Evolutionary conservation across 2,113 vertebrate species (phyloP), one percentile per base, ranked within the genome.

Genomic region (Pimephales promelas): DNA sequence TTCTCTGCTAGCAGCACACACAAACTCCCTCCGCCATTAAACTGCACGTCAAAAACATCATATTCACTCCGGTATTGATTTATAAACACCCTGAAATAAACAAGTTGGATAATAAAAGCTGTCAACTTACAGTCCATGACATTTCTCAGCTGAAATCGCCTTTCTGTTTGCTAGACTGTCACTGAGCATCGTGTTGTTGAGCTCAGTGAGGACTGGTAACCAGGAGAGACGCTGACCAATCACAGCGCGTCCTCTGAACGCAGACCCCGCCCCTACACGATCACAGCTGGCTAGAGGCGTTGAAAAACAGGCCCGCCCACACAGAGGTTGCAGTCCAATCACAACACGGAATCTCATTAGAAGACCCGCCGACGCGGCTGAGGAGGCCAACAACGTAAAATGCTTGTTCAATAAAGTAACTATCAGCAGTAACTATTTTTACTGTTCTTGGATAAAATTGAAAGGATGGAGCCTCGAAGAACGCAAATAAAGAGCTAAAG

Each of bases 221-320:
- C 89, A 94, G 89, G 90, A 89, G 79, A 89, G 86, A n/a, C 1
- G 10, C 76, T 87, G 71, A 86, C 93, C 93, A 94, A 95, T 94
- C 20, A 83, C 10, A 31, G 79, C 49, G 52, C 88, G 75, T n/a
- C 13, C 24, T 43, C 36, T 2, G 26, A 4, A 4, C 13, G 28
- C 14, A 62, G 24, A 1, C 1, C 54, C 76, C 40, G 40, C 59
- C 77, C 77, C 77, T 9, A 79, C 24, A 18, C 4, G 10, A 2
- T 81, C 28, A 70, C 14, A 54, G 13, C 5, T 18, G 4, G 24
- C 5, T n/a, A n/a, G n/a, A n/a, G n/a, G n/a, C 4, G 5, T 3
- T 0, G 14, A 13, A 16, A 45, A 16, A 62, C 7, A 26, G 11
- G 3, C 14, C n/a, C 56, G n/a, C 36, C 56, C 13, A 61, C 22